Base-by-base conservation (phyloP, 2,113 vertebrate genomes). In the Notarius lentiginosus region DNA sequence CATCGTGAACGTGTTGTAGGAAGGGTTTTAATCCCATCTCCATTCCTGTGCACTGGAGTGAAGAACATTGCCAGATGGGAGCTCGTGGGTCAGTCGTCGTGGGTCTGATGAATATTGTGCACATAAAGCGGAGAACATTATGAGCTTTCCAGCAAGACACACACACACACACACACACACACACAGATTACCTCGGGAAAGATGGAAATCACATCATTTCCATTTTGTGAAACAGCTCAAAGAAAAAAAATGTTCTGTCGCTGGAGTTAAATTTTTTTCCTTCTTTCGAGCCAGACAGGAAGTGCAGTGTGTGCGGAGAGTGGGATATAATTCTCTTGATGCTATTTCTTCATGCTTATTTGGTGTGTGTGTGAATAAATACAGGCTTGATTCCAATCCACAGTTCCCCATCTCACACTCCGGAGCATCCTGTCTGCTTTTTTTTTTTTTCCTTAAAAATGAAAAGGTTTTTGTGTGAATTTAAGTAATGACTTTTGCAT, bases 121-220 rank as follows among this genome's bases (percentile, higher is more conserved):
- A 30, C 20, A 34, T 53, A 55, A 51, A 60, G 47, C 0, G 47
- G 47, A 77, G 41, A 83, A 83, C 70, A 41, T 84, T 75, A 84
- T 73, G 70, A 60, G 83, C 53, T 70, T 83, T 84, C 55, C 70
- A 75, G 66, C 2, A 11, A 41, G 68, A 41, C 41, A 41, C 41
- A 41, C 41, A 41, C 41, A 41, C 34, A 41, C 34, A 41, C 34
- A 41, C 34, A 41, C 34, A 41, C 34, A 41, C 55, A 47, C 18
- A n/a, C 70, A 41, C 34, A 1, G 56, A 49, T 63, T 49, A 61
- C 70, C 70, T 27, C 34, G 7, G 72, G 70, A 61, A 84, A 61
- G 49, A 84, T 84, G 83, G 55, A 76, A 76, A 84, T 84, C 83
- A 60, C 56, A 47, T 80, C 4, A 8, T 73, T 84, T 84, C 66